phyloP scores from a whole-genome alignment of 2,888 invertebrate species.

The Sialis lutaria region DNA sequence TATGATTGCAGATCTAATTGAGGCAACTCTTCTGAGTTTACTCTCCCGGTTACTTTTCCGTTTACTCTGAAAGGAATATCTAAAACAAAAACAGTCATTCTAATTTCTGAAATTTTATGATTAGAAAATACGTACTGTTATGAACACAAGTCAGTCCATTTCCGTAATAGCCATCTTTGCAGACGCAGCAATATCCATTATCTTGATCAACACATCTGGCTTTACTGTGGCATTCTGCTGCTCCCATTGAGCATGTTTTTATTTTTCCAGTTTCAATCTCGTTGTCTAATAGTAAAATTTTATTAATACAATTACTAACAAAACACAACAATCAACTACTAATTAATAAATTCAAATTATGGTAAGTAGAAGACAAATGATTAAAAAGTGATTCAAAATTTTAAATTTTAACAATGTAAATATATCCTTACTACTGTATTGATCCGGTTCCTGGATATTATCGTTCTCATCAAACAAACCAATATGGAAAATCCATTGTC shows the following conservation, averaged over 20 bases:
- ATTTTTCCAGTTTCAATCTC: background rate
- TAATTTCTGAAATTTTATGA: background rate
- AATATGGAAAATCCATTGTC: conserved; percentile 74
- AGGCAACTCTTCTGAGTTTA: conserved; percentile 60
- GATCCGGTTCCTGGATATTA: conserved; percentile 52
- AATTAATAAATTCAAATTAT: background rate
- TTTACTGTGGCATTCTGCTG: conserved; percentile 60
- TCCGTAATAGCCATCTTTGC: conserved; percentile 71
- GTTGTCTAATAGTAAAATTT: background rate
- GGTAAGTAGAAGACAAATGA: background rate
- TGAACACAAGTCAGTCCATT: conserved; percentile 84
- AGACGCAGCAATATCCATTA: conserved; percentile 79
- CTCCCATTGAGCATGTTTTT: conserved; percentile 31
- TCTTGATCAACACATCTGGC: conserved; percentile 70
- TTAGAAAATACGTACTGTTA: conserved; percentile 30
- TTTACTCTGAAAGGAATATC: conserved; percentile 73
- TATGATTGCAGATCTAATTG: conserved; percentile 81
- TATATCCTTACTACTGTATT: conserved; percentile 9
- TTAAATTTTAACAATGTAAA: background rate
- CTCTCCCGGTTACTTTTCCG: conserved; percentile 68
- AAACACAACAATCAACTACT: background rate
- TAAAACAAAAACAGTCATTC: conserved; percentile 19
- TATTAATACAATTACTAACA: background rate
- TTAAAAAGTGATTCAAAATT: no score
- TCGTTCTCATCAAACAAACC: conserved; percentile 45